A percentile compares a stretch with the other conserved stretches of the same genome.
Conservation (phyloP, 2,797 vertebrate genomes). For the Takifugu ocellatus region DNA sequence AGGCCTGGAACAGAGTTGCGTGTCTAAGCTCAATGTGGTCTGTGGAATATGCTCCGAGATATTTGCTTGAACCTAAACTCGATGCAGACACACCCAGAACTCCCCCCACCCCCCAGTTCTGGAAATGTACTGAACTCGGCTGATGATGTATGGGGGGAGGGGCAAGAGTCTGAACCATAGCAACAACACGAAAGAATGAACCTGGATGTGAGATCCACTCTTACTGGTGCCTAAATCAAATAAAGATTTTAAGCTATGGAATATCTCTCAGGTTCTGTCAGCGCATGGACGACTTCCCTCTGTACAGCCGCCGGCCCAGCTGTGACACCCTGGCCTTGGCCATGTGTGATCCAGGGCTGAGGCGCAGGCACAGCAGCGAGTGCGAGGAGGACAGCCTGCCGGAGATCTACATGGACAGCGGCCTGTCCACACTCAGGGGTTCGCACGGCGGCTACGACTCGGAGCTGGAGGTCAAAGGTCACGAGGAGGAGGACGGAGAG, state of each 20-base stretch:
- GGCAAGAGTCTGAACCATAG: too few species aligned
- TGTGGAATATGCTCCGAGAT: conserved; percentile 9
- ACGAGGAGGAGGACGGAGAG: conserved; percentile 63
- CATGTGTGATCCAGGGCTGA: conserved; percentile 90
- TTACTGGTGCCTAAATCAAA: too few species aligned
- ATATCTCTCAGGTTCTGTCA: conserved; percentile 73
- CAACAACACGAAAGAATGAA: too few species aligned
- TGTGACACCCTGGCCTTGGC: conserved; percentile 80
- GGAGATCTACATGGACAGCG: conserved; percentile 89
- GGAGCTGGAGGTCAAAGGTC: conserved; percentile 80
- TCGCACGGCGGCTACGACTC: conserved; percentile 86
- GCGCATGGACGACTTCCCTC: conserved; percentile 77
- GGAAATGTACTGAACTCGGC: too few species aligned
- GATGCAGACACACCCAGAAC: neutral
- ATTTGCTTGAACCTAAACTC: conserved; percentile 7
- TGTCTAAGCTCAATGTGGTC: neutral
- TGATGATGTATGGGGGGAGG: too few species aligned
- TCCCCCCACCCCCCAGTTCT: too few species aligned
- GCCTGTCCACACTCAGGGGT: conserved; percentile 88
- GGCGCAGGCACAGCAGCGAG: conserved; percentile 81
- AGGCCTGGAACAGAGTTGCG: neutral
- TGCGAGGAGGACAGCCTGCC: conserved; percentile 89
- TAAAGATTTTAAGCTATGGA: neutral
- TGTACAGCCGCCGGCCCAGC: conserved; percentile 50
- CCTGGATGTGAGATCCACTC: too few species aligned